These are phyloP conservation scores for Sinohyriopsis cumingii DNA, from an alignment of 2,888 invertebrate species.

Conservation along the genomic window DNA sequence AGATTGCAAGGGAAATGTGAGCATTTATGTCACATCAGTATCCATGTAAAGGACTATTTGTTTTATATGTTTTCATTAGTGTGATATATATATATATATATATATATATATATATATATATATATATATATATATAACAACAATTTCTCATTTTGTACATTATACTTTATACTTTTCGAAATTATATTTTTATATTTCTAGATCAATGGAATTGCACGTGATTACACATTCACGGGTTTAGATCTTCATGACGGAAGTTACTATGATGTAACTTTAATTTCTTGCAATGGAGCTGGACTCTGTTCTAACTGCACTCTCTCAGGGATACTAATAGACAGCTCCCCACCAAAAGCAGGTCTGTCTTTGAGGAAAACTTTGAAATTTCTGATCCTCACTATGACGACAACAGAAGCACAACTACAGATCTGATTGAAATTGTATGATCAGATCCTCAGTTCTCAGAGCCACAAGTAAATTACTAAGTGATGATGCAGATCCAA, in stretches of 20 bases:
- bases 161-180: no score
- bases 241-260: conserved; percentile 25
- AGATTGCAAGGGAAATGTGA: no score
- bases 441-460: no score
- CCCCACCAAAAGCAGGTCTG: conserved; percentile 32
- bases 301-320: conserved; percentile 21
- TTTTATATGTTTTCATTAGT: no score
- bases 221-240: conserved; percentile 21
- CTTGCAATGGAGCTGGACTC: conserved; percentile 36
- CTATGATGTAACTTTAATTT: conserved; percentile 26
- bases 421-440: no score
- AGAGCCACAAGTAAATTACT: no score
- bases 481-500: no score
- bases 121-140: background rate
- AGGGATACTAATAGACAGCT: conserved; percentile 29
- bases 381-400: no score
- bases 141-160: no score
- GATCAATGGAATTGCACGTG: conserved; percentile 24
- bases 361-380: background rate
- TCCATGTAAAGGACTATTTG: no score
- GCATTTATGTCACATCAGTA: no score
- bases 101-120: background rate
- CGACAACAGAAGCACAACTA: no score
- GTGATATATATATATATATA: background rate
- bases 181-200: conserved; percentile 2